Percentiles rank a stretch among this genome's conserved stretches.
phyloP scores from a whole-genome alignment of 2,888 invertebrate species.

The Colletes collaris region DNA sequence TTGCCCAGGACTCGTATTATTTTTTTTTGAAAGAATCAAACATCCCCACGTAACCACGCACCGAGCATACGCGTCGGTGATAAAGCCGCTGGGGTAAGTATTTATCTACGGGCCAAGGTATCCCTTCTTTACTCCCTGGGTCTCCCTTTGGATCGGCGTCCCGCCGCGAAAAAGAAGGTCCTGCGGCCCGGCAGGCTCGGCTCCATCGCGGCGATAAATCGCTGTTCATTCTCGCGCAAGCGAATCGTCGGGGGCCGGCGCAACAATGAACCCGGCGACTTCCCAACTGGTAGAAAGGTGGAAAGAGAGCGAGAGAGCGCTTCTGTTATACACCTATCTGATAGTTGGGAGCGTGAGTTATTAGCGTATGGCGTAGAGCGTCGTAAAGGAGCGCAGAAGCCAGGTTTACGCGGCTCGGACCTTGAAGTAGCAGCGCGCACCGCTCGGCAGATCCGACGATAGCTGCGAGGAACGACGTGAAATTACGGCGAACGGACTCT shows the following conservation, averaged over 20 bases:
- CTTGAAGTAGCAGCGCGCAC: slow-evolving; percentile 55
- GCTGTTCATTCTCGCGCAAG: slow-evolving; percentile 69
- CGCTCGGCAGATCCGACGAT: slow-evolving; percentile 62
- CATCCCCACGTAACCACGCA: slow-evolving; percentile 14
- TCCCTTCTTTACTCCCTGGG: slow-evolving; percentile 28
- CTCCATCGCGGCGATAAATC: slow-evolving; percentile 65
- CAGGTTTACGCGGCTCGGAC: slow-evolving; percentile 57
- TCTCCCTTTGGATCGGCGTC: slow-evolving; percentile 60
- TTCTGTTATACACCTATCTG: slow-evolving; percentile 63
- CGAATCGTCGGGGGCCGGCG: slow-evolving; percentile 43
- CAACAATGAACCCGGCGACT: slow-evolving; percentile 52
- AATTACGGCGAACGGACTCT: slow-evolving; percentile 61
- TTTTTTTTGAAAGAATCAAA: too few species aligned
- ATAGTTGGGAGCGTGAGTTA: slow-evolving; percentile 71
- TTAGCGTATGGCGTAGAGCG: slow-evolving; percentile 65
- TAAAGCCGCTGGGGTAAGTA: slow-evolving; percentile 66
- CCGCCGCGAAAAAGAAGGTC: slow-evolving; percentile 66
- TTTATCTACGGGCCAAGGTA: slow-evolving; percentile 61
- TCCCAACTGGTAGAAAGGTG: slow-evolving; percentile 29
- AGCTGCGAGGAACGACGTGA: slow-evolving; percentile 64
- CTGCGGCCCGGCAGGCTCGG: slow-evolving; percentile 32
- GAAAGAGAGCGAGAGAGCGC: slow-evolving; percentile 21
- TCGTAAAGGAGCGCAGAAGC: slow-evolving; percentile 64
- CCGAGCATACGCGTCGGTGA: slow-evolving; percentile 49
- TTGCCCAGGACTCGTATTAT: too few species aligned